Base-by-base conservation (phyloP, 2,113 vertebrate genomes). In the Chelonoidis abingdonii region DNA sequence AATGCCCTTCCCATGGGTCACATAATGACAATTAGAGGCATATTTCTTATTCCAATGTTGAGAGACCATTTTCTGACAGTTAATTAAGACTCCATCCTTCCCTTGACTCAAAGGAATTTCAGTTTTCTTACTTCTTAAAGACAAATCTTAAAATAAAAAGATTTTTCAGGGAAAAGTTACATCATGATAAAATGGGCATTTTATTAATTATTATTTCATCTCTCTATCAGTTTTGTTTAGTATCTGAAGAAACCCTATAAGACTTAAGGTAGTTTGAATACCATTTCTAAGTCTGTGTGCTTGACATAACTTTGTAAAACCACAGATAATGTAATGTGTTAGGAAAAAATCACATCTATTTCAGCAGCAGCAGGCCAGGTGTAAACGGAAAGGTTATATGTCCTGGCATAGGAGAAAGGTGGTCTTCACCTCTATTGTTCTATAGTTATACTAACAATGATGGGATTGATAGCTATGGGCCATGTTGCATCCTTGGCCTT, bases 1-100 rank as follows among this genome's bases (percentile, higher is more conserved):
- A 84, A 79, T 96, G 87, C 88, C 87, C 44, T 35, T 96, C 93
- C 95, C 96, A 80, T 92, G 96, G 95, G 96, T 96, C 95, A 95
- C 94, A 97, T 97, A 97, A 97, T 95, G 94, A 95, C 96, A 97
- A 97, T 97, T 97, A 97, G 89, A 97, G 96, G 95, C 96, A 97
- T 97, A 97, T 97, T 97, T 97, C 97, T 97, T 96, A 91, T 96
- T 44, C 87, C 89, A 89, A 93, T 96, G 95, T 97, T 97, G 91
- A 97, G 96, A 97, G 96, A 96, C 95, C 96, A 79, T 95, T 95
- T 96, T 96, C 94, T 96, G 95, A 95, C 96, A 96, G 96, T 93
- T 97, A 97, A 97, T 97, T 97, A 97, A 96, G 96, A 94, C 92
- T 97, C 96, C 84, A 88, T 97, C 85, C 90, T 94, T 92, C 88